Base-by-base conservation (phyloP, 2,797 vertebrate species). In the Hyperoplus lanceolatus region DNA sequence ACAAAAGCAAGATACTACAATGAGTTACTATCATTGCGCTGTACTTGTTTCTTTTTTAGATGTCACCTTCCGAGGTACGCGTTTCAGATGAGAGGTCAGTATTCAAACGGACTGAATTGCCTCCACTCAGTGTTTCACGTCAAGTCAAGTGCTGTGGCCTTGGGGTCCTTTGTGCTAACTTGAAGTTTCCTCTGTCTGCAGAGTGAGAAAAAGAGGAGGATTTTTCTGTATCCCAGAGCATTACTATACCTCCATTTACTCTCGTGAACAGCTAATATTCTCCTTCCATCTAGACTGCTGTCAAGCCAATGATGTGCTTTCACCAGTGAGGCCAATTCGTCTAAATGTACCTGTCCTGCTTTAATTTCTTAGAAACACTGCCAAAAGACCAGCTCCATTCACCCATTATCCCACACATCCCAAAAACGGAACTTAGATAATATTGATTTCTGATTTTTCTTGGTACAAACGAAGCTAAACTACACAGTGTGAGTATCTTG, bases 351-450 rank as follows among this genome's bases (percentile, higher is more conserved):
- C 61, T 61, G 38, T 65, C 41, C 63, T 57, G 48, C 50, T 67
- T 60, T 70, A n/a, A 55, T 76, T 82, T 67, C 63, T 66, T 18
- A 49, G 58, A 74, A 83, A 72, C 18, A 50, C 69, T 62, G 16
- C 48, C 72, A 75, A 68, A 69, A 29, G 10, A 69, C 41, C 16
- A 12, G 64, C 53, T 48, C 36, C 10, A n/a, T 50, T 58, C 57
- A 43, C 29, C 39, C 12, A 8, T 56, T 36, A 29, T 72, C 55
- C 46, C 62, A 61, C 70, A 42, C 15, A 58, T 21, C 54, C 4
- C 21, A 21, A 36, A 14, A 21, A 21, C 18, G 45, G 16, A 45
- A 38, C 18, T 59, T 43, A 51, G 9, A 61, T 36, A 6, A 12
- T 60, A 46, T 38, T 70, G 15, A 56, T 65, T 50, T 65, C 21